Percentiles rank a stretch among this genome's conserved stretches.
Conservation (phyloP, 2,888 invertebrate species). For the Rhagophthalmus giganteus region DNA sequence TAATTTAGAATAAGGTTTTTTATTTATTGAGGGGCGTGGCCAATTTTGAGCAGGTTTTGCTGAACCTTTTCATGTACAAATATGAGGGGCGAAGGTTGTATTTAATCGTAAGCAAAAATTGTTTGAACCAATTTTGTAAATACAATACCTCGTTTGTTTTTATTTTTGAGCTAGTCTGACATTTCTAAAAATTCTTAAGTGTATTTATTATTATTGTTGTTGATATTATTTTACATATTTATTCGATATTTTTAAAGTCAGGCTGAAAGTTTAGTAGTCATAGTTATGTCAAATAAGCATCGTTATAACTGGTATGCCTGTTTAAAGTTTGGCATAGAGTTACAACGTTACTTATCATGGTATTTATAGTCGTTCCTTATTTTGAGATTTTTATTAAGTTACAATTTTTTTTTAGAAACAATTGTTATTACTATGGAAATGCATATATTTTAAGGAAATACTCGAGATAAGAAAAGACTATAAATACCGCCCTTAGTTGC, state of each 20-base stretch:
- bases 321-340: no score
- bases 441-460: no score
- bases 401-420: background rate
- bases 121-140: conserved; percentile 6
- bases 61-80: conserved; percentile 17
- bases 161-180: conserved; percentile 21
- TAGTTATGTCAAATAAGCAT: no score
- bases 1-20: conserved; percentile 28
- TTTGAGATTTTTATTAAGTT: background rate
- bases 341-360: no score
- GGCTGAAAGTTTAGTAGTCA: background rate
- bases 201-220: conserved; percentile 13
- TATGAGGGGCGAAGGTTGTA: conserved; percentile 6
- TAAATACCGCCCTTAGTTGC: background rate
- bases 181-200: conserved; percentile 21
- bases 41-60: conserved; percentile 9
- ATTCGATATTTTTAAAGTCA: background rate
- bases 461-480: background rate
- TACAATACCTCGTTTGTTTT: conserved; percentile 10
- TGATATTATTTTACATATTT: conserved; percentile 6
- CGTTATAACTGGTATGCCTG: no score
- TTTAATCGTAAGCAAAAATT: conserved; percentile 3
- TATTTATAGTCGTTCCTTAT: background rate
- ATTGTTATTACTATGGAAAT: no score
- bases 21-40: conserved; percentile 16